Percentiles rank a stretch among this genome's conserved stretches.
phyloP scores from a whole-genome alignment of 2,113 vertebrate species.

The Cyanoderma ruficeps region DNA sequence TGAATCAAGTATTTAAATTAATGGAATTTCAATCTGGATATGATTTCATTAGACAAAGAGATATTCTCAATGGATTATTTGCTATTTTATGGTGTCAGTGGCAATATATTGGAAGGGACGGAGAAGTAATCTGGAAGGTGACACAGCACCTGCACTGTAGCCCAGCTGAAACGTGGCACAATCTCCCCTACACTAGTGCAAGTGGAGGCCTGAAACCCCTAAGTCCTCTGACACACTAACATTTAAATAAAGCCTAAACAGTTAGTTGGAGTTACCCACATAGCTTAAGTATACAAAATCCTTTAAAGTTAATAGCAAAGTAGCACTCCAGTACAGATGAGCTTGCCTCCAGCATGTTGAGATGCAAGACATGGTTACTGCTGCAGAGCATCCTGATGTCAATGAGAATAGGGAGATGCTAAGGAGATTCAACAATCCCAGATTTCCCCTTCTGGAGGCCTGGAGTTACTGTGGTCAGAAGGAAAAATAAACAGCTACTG shows the following conservation, averaged over 20 bases:
- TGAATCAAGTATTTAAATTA: background rate
- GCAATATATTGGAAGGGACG: background rate
- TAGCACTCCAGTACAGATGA: background rate
- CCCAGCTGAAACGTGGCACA: fast-evolving
- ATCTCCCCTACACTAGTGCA: background rate
- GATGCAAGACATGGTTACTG: fast-evolving
- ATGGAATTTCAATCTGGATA: background rate
- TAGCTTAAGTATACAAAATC: background rate
- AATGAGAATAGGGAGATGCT: background rate
- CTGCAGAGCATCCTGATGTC: background rate
- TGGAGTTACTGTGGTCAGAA: background rate
- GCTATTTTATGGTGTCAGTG: background rate
- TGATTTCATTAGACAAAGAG: background rate
- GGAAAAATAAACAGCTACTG: background rate
- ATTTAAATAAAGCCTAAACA: background rate
- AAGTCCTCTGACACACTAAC: background rate
- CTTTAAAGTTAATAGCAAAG: background rate
- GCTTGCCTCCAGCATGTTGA: background rate
- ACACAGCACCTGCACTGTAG: fast-evolving
- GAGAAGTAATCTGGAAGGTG: background rate
- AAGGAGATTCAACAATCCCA: background rate
- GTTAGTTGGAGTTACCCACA: background rate
- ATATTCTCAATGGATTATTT: background rate
- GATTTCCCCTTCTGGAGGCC: background rate
- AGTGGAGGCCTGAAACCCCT: background rate